Conservation (phyloP, 1,140 invertebrate genomes). For the Caenorhabditis tropicalis region DNA sequence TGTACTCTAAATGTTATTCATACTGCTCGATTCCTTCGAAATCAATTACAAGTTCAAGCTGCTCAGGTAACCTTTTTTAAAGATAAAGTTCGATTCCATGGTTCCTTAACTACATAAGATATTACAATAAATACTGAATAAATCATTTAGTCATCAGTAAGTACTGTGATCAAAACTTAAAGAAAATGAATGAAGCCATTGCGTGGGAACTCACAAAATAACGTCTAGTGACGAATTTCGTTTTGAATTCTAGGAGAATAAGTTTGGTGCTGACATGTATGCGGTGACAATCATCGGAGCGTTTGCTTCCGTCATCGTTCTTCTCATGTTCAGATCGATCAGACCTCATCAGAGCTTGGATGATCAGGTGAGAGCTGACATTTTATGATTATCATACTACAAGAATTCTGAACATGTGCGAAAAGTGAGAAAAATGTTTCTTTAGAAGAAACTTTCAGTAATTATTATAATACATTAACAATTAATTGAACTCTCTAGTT, state of each 20-base stretch:
- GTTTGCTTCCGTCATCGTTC: conserved; percentile 26
- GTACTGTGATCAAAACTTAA: too few species aligned
- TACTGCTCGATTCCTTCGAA: conserved; percentile 4
- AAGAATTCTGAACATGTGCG: too few species aligned
- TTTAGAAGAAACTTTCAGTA: too few species aligned
- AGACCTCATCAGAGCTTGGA: conserved; percentile 22
- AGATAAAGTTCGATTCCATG: neutral
- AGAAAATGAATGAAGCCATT: neutral
- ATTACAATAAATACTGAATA: too few species aligned
- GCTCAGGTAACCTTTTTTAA: neutral
- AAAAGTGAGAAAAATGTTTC: too few species aligned
- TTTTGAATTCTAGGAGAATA: neutral
- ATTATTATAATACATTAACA: too few species aligned
- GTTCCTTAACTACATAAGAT: too few species aligned
- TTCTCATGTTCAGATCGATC: conserved; percentile 19
- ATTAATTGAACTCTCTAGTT: too few species aligned
- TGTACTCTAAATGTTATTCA: conserved; percentile 7
- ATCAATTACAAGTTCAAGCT: conserved; percentile 10
- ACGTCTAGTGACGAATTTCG: neutral
- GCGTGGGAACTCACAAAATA: neutral
- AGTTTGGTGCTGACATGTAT: conserved; percentile 26
- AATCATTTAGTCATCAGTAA: neutral
- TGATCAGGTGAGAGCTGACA: neutral
- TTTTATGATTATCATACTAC: too few species aligned
- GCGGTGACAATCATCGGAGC: conserved; percentile 25